Base-by-base conservation (phyloP, 2,888 invertebrate genomes). In the Trichogramma dendrolimi region DNA sequence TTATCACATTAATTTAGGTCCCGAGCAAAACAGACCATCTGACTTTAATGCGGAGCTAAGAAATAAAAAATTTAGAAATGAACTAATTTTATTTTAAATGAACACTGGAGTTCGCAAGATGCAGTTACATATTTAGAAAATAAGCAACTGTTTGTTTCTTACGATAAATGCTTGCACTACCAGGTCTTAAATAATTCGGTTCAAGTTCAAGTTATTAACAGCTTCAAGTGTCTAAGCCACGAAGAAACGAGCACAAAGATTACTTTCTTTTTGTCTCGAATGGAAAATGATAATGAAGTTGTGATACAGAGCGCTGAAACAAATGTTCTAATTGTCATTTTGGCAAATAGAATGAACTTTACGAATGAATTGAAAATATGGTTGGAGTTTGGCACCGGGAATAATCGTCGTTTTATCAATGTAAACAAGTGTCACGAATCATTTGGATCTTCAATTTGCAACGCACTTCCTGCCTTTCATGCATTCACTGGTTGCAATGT, bases 211-310 rank as follows among this genome's bases (percentile, higher is more conserved):
- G 55, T 55, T 44, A 44, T 55, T n/a, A 10, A 11, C 40, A 55
- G 44, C 11, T 50, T 62, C 11, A 59, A 48, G 6, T 67, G 65
- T 52, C 50, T 43, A 48, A 52, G 46, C 44, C 71, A 70, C 51
- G 67, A 68, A 61, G 68, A 71, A 64, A 70, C 69, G 7, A 68
- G 69, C 52, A 67, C 68, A 8, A 69, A 66, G 65, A 68, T 70
- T 11, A 65, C 66, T 6, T 68, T 58, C 52, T 62, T 64, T 62
- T 53, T 62, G 14, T 67, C 65, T 52, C 65, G 65, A 43, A 42
- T 68, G 4, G 49, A 67, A 59, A 27, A 51, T 7, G 62, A 57
- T 27, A 53, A 48, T 7, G 43, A 63, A n/a, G 58, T 66, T 41
- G 40, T 51, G 1, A 58, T 67, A 11, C 58, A 58, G 59, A 48